Base-by-base conservation (phyloP, 2,888 invertebrate genomes). In the Chaetogeoica ovagalla region DNA sequence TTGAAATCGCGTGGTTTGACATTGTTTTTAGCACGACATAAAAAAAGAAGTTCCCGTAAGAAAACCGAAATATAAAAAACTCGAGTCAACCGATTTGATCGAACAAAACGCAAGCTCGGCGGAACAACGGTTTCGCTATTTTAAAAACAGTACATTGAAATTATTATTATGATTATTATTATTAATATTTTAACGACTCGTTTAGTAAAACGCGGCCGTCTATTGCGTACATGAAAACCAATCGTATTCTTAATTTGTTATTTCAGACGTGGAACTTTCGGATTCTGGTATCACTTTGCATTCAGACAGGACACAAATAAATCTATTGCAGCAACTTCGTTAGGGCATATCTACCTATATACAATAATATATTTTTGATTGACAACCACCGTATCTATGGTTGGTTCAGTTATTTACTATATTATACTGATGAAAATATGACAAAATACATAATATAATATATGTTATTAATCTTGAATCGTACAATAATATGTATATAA, bases 241-340 rank as follows among this genome's bases (percentile, higher is more conserved):
- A 43, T 69, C 6, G 19, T 55, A 8, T 30, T 69, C 43, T 66
- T 57, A 9, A 15, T 30, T 60, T 60, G 48, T 37, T 13, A 66
- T 79, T 79, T 70, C 77, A 79, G 77, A 79, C 43, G 57, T 79
- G 21, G 77, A 79, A 79, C 62, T 79, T 21, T 79, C 77, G 0
- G 77, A 79, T 57, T 79, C 77, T 9, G 77, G 77, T 52, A 79
- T 79, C 39, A 79, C 77, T 63, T 60, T 79, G 23, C 77, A 79
- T 79, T 79, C 77, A 3, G 77, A 79, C 19, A 79, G 70, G 5
- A 79, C 77, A 37, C 70, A 79, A 37, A 63, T 79, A 2, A 62
- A 79, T 39, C 70, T 79, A 57, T 39, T 79, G 63, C 55, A 77
- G 8, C 60, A 79, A 57, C 62, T 79, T 52, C 70, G 37, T 62